phyloP scores from a whole-genome alignment of 1,140 invertebrate species.

The Cyrtorhinus lividipennis region DNA sequence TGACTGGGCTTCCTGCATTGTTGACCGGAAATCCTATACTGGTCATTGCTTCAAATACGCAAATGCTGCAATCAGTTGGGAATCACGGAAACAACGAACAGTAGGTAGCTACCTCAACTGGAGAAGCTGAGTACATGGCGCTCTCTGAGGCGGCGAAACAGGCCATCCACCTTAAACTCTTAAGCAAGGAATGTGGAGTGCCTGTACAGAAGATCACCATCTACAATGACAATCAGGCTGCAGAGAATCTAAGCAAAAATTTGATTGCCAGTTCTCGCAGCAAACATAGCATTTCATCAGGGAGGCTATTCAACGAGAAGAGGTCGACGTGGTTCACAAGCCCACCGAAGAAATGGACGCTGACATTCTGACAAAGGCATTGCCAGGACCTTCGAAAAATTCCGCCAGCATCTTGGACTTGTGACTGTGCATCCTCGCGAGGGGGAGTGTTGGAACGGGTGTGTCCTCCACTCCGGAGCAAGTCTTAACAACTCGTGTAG shows the following conservation, averaged over 20 bases:
- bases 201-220: background rate
- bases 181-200: background rate
- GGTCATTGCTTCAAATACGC: constrained; percentile 28
- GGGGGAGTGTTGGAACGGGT: too few species aligned
- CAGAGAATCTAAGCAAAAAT: background rate
- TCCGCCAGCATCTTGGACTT: too few species aligned
- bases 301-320: background rate
- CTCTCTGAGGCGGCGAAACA: constrained; percentile 30
- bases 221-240: constrained; percentile 17
- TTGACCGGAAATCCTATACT: constrained; percentile 28
- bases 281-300: background rate
- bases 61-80: constrained; percentile 22
- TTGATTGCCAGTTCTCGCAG: background rate
- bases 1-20: constrained; percentile 27
- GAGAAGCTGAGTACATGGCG: constrained; percentile 33
- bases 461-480: too few species aligned
- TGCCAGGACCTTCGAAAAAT: background rate
- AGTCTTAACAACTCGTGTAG: too few species aligned
- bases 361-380: too few species aligned
- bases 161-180: constrained; percentile 18
- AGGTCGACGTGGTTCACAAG: background rate
- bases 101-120: constrained; percentile 30
- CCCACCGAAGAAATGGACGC: too few species aligned
- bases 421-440: too few species aligned
- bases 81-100: constrained; percentile 27